Evolutionary conservation across 2,797 vertebrate genomes (phyloP), one percentile per base, ranked within the genome.

Genomic region (Gymnopithys bicolor): DNA sequence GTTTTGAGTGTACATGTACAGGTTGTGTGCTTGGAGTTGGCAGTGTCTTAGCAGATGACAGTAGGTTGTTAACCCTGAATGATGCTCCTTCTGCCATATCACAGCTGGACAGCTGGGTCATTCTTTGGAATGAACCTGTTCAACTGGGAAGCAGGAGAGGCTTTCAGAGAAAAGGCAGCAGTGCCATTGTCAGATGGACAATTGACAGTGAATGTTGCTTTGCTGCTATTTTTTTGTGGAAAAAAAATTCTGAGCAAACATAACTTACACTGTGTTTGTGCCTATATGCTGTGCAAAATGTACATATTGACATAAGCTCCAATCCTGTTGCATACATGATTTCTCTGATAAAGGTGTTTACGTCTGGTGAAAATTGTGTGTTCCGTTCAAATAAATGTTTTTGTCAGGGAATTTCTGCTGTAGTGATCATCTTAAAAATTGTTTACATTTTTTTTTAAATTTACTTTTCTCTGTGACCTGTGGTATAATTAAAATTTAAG

Each of bases 101-200:
- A n/a, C 39, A 80, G 37, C 33, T 80, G 75, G 75, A 41, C 41
- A 74, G n/a, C 75, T 91, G 80, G 28, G 55, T 15, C 13, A 15
- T 62, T 85, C 13, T 64, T 79, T n/a, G 5, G 5, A 59, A 59
- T 83, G 33, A 81, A 32, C 5, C 52, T 48, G 45, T 87, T 91
- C 4, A 9, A 6, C 62, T 83, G 77, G 24, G 35, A 35, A 55
- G 8, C 21, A 18, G 27, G 25, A 67, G 37, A 64, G 11, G 22
- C 45, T 94, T 94, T 91, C 13, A 33, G 70, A 70, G 48, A 62
- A 89, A 55, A 76, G 35, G 32, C 64, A 60, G 39, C 45, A 93
- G 52, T 43, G 35, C 10, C 19, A 6, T 13, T 64, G 24, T 89
- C 32, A 68, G 10, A 19, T 64, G 35, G 45, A n/a, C 28, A 28